Conservation (phyloP, 64 coral and sea anemone genomes). For the Montipora cactus region DNA sequence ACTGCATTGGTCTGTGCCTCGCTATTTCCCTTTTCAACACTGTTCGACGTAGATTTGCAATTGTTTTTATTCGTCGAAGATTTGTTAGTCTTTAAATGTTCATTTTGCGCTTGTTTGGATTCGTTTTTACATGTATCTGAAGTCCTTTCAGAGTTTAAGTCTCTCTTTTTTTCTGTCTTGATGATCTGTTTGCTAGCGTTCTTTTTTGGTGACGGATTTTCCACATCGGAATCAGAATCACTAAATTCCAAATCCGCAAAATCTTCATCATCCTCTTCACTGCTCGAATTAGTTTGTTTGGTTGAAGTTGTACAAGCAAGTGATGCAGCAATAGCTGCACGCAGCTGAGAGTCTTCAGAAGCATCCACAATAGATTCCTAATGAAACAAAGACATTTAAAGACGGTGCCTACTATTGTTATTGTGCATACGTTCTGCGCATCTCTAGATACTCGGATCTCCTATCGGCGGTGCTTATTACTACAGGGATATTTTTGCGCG, state of each 20-base stretch:
- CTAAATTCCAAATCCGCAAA: conserved; percentile 85
- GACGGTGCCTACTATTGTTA: too few relatives aligned
- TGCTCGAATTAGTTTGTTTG: conserved; percentile 42
- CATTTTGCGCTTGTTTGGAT: not conserved
- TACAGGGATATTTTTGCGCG: too few relatives aligned
- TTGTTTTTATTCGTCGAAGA: not conserved
- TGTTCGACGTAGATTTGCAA: not conserved
- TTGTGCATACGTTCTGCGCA: too few relatives aligned
- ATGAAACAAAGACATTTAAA: too few relatives aligned
- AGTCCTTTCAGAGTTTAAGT: conserved; percentile 9
- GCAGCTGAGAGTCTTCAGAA: conserved; percentile 96
- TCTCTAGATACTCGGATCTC: too few relatives aligned
- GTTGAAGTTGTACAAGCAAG: conserved; percentile 70
- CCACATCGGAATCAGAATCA: conserved; percentile 82
- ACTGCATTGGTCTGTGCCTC: not conserved
- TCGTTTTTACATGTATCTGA: not conserved
- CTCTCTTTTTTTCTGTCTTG: conserved; percentile 21
- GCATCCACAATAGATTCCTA: conserved; percentile 97
- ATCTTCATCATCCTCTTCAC: conserved; percentile 53
- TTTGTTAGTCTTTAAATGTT: conserved; percentile 9
- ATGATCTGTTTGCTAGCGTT: not conserved
- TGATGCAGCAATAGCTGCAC: conserved; percentile 96
- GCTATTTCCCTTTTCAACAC: not conserved
- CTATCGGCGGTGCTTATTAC: too few relatives aligned
- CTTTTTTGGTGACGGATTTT: conserved; percentile 49